phyloP scores from a whole-genome alignment of 2,888 invertebrate genomes.

The Pocota personata region DNA sequence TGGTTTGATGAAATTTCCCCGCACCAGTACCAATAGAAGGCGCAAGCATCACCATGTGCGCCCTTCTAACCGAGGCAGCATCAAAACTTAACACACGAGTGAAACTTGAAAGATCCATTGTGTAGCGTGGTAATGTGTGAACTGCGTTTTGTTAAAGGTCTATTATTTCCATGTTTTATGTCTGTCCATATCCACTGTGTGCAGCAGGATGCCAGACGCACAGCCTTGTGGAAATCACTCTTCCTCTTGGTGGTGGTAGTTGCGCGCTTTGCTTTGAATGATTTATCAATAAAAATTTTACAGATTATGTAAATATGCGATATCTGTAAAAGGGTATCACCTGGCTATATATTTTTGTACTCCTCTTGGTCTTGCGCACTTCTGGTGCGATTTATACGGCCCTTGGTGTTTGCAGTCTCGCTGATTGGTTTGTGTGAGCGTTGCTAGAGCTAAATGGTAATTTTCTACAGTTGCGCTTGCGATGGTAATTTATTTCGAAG shows the following conservation, averaged over 20 bases:
- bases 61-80: background rate
- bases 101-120: constrained; percentile 61
- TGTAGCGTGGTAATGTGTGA: constrained; percentile 72
- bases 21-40: constrained; percentile 39
- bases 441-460: constrained; percentile 47
- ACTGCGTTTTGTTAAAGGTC: constrained; percentile 73
- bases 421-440: constrained; percentile 61
- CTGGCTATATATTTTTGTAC: constrained; percentile 54
- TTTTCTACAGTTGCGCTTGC: constrained; percentile 34
- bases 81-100: constrained; percentile 2
- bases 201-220: background rate
- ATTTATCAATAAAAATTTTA: constrained; percentile 70
- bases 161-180: constrained; percentile 72
- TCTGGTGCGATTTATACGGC: constrained; percentile 19
- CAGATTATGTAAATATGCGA: constrained; percentile 72
- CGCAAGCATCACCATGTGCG: constrained; percentile 13
- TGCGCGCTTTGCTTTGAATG: constrained; percentile 41
- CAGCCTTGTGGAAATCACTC: constrained; percentile 27
- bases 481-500: constrained; percentile 56
- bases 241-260: background rate
- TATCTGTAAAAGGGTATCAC: constrained; percentile 73
- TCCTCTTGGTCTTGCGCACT: background rate
- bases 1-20: constrained; percentile 14
- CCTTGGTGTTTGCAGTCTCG: constrained; percentile 2
- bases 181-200: constrained; percentile 19